Evolutionary conservation across 2,888 invertebrate species (phyloP), one percentile per base, ranked within the genome.

Genomic region (Melieria picta): DNA sequence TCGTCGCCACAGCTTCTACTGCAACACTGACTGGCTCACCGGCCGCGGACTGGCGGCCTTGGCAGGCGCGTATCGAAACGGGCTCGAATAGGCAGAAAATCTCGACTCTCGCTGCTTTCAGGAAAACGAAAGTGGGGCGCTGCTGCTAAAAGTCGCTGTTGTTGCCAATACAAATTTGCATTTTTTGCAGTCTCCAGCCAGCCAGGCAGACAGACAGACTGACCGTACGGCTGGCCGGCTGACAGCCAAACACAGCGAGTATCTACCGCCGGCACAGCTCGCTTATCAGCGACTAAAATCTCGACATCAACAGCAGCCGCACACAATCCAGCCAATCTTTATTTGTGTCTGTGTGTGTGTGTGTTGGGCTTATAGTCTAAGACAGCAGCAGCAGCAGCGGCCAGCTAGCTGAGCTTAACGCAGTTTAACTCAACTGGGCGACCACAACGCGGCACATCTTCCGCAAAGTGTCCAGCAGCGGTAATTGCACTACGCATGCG

Each of bases 221-320:
- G 9, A 30, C 30, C 30, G 3, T 30, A 30, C 30, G 30, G 30
- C 30, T 30, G 30, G 30, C 30, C 30, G 3, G 30, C 30, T 30
- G 30, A 30, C 30, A 30, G 30, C 30, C 30, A 30, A 30, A 30
- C 30, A 30, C 30, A 30, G 30, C 30, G 30, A 1, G 66, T 58
- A 66, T 66, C 48, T 58, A 47, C n/a, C 30, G 48, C 50, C 30
- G 48, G 58, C 43, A 48, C 9, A 30, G 43, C 58, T 66, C 50
- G 42, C 47, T 66, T 66, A 66, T 66, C 66, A 50, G 58, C 48
- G 66, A 30, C 58, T 42, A 43, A 66, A 58, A 66, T 66, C 66
- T 66, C 58, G 57, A 66, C 47, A 66, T 50, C 58, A 58, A 48
- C 42, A 47, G 48, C 58, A 52, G 48, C 57, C 57, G 57, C 50